phyloP scores from a whole-genome alignment of 2,888 invertebrate species.

The Nemoura dubitans region DNA sequence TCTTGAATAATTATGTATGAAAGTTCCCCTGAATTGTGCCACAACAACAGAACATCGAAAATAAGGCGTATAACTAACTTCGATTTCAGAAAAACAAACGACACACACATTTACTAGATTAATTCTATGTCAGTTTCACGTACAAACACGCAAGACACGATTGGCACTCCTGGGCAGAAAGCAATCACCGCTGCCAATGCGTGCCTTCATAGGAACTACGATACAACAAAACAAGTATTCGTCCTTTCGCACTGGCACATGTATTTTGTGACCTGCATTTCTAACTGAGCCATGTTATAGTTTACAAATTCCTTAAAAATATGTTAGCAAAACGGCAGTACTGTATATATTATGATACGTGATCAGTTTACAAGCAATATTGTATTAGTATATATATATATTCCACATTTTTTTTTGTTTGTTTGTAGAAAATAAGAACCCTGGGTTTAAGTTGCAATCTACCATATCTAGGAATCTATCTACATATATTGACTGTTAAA shows the following conservation, averaged over 20 bases:
- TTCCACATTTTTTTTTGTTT: conserved; percentile 15
- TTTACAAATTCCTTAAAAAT: conserved; percentile 35
- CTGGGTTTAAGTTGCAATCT: conserved; percentile 34
- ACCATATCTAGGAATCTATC: conserved; percentile 25
- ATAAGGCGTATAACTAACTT: conserved; percentile 29
- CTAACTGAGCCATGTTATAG: conserved; percentile 26
- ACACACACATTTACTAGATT: conserved; percentile 28
- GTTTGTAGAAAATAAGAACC: conserved; percentile 32
- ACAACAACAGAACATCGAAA: conserved; percentile 41
- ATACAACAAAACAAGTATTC: conserved; percentile 16
- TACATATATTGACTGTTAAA: conserved; percentile 30
- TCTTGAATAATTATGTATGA: conserved; percentile 43
- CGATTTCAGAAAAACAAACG: conserved; percentile 15
- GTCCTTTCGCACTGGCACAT: conserved; percentile 29
- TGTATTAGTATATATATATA: conserved; percentile 28
- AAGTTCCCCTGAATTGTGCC: conserved; percentile 44
- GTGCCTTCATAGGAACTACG: conserved; percentile 37
- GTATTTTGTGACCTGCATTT: conserved; percentile 31
- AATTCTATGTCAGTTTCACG: conserved; percentile 1
- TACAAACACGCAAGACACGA: conserved; percentile 23
- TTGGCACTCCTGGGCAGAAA: conserved; percentile 9
- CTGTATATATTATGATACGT: conserved; percentile 27
- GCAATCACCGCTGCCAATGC: not conserved
- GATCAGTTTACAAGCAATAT: conserved; percentile 32
- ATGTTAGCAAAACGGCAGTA: conserved; percentile 33